Evolutionary conservation across 1,140 invertebrate genomes (phyloP).

Genomic region (Bombus consobrinus): DNA sequence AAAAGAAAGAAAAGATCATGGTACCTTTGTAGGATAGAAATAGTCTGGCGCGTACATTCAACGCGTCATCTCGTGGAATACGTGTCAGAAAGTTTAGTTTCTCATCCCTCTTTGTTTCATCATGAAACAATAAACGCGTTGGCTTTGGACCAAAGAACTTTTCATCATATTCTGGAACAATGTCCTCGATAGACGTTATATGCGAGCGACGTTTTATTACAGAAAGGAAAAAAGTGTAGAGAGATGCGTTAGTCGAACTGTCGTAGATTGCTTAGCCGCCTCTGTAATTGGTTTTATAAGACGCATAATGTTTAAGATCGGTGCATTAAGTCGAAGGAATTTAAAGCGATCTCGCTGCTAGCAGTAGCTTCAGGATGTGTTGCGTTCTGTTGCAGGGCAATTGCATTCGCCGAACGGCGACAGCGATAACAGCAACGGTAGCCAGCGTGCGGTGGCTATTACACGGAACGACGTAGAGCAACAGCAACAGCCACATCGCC

Average conservation of each 20-base stretch:
- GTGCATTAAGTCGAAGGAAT: background rate
- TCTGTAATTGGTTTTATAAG: background rate
- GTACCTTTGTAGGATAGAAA: conserved; percentile 30
- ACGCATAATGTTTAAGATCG: background rate
- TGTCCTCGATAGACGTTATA: background rate
- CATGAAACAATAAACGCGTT: conserved; percentile 47
- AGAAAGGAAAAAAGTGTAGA: too few relatives aligned
- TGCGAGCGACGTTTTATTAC: background rate
- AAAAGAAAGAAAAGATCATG: conserved; percentile 6
- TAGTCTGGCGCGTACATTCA: conserved; percentile 4
- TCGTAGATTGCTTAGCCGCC: background rate
- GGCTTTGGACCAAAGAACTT: conserved; percentile 1
- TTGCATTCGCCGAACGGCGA: conserved; percentile 78
- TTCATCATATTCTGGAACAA: background rate
- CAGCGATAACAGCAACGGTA: conserved; percentile 78
- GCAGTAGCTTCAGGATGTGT: background rate
- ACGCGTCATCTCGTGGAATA: conserved; percentile 19
- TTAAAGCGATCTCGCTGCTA: background rate
- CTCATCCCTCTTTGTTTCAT: conserved; percentile 28
- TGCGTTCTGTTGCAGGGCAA: conserved; percentile 73
- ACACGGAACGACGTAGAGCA: conserved; percentile 75
- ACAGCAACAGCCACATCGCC: conserved; percentile 63
- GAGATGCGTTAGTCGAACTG: background rate
- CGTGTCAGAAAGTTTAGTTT: conserved; percentile 56
- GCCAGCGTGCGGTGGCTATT: conserved; percentile 74